These are phyloP conservation scores for Creontiades dilutus DNA, from an alignment of 2,888 invertebrate species.

Conservation along the genomic window DNA sequence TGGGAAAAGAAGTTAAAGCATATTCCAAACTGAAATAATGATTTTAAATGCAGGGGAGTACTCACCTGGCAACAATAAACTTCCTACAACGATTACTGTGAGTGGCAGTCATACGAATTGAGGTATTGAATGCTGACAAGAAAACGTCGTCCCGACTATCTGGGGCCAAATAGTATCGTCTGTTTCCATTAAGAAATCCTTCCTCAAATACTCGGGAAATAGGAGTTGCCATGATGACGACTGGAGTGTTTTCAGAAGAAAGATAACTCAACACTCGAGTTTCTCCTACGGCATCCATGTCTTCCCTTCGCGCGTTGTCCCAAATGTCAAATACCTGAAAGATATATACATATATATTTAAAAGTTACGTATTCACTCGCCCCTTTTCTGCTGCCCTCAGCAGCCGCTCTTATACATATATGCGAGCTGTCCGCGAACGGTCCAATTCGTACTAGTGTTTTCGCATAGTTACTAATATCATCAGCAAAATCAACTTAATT, in stretches of 20 bases:
- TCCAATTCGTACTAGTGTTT: too few relatives aligned
- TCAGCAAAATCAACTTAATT: too few relatives aligned
- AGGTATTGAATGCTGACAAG: constrained; percentile 27
- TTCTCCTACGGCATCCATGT: constrained; percentile 30
- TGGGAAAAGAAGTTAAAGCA: too few relatives aligned
- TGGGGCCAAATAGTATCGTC: constrained; percentile 13
- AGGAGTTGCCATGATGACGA: constrained; percentile 49
- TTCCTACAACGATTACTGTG: constrained; percentile 8
- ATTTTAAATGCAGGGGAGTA: not conserved
- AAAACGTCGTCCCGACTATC: constrained; percentile 52
- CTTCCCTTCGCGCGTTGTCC: constrained; percentile 38
- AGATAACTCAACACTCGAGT: constrained; percentile 19
- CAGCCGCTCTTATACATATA: too few relatives aligned
- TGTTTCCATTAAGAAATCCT: not conserved
- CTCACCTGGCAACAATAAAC: constrained; percentile 50
- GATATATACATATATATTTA: too few relatives aligned
- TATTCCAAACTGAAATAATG: too few relatives aligned
- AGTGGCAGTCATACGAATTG: not conserved
- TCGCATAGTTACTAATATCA: too few relatives aligned
- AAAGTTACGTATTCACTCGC: too few relatives aligned
- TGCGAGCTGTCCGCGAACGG: too few relatives aligned
- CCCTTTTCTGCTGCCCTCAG: too few relatives aligned
- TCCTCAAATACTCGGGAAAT: constrained; percentile 26
- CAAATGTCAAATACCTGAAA: constrained; percentile 61
- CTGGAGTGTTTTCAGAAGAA: constrained; percentile 16